Evolutionary conservation across 2,888 invertebrate genomes (phyloP).

Genomic region (Lasioglossum malachurum): DNA sequence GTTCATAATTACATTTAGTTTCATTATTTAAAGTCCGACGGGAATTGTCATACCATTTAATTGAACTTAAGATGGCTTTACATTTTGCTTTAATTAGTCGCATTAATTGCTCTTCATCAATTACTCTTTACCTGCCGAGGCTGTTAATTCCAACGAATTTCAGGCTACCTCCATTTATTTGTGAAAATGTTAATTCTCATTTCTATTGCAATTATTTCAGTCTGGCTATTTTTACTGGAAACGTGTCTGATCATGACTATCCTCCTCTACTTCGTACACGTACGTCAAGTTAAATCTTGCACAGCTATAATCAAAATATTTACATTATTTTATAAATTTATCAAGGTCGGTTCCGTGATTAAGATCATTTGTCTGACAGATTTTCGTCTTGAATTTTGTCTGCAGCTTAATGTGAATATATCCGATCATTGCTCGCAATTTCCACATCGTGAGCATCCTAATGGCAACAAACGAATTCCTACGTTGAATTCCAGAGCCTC

Average conservation of each 20-base stretch:
- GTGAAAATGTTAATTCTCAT: background rate
- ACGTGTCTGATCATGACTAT: background rate
- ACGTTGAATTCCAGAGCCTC: slow-evolving; percentile 3
- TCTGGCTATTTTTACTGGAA: background rate
- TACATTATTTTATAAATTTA: no score
- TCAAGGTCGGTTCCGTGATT: no score
- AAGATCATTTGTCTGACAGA: background rate
- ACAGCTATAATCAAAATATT: no score
- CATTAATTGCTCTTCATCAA: background rate
- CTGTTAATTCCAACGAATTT: background rate
- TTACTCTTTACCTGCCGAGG: background rate
- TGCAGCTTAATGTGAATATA: background rate
- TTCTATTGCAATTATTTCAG: background rate
- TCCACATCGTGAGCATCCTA: background rate
- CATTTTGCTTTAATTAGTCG: background rate
- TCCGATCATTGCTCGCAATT: background rate
- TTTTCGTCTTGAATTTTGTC: background rate
- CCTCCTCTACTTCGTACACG: background rate
- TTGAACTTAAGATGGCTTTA: background rate
- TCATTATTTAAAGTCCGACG: background rate
- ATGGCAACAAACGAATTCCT: background rate
- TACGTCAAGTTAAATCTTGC: no score
- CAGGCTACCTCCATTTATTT: background rate
- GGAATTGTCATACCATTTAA: background rate
- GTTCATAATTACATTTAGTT: background rate